Conservation (phyloP, 2,888 invertebrate genomes). For the Tetranychus piercei region DNA sequence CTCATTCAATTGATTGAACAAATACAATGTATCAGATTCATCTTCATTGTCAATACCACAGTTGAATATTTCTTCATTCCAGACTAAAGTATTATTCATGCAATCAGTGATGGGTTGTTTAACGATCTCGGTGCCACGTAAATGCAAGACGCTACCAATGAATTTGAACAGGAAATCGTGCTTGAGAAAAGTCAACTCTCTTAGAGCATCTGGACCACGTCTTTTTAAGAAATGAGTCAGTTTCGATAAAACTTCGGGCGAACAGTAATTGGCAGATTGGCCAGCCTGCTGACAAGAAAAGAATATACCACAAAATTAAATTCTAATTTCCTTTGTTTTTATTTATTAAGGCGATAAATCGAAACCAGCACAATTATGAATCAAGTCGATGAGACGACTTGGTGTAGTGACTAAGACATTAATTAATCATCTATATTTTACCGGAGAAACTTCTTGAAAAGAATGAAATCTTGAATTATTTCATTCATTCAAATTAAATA, state of each 20-base stretch:
- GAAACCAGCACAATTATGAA: constrained; percentile 32
- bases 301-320: constrained; percentile 10
- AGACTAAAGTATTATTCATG: too few species aligned
- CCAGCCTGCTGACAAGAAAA: not conserved
- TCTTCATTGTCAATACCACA: constrained; percentile 27
- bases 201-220: not conserved
- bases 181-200: not conserved
- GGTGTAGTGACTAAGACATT: constrained; percentile 40
- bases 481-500: too few species aligned
- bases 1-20: constrained; percentile 28
- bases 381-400: constrained; percentile 39
- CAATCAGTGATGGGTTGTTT: constrained; percentile 51
- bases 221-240: not conserved
- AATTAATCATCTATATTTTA: constrained; percentile 33
- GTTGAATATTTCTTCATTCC: constrained; percentile 70
- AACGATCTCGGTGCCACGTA: constrained; percentile 49
- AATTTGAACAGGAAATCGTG: constrained; percentile 22
- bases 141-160: constrained; percentile 51
- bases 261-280: not conserved
- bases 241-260: not conserved
- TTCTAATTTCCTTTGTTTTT: too few species aligned
- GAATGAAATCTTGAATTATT: constrained; percentile 33
- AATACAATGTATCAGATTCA: constrained; percentile 29
- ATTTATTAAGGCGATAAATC: too few species aligned
- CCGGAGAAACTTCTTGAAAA: constrained; percentile 32